Conservation (phyloP, 2,888 invertebrate species). For the Eristalinus aeneus region DNA sequence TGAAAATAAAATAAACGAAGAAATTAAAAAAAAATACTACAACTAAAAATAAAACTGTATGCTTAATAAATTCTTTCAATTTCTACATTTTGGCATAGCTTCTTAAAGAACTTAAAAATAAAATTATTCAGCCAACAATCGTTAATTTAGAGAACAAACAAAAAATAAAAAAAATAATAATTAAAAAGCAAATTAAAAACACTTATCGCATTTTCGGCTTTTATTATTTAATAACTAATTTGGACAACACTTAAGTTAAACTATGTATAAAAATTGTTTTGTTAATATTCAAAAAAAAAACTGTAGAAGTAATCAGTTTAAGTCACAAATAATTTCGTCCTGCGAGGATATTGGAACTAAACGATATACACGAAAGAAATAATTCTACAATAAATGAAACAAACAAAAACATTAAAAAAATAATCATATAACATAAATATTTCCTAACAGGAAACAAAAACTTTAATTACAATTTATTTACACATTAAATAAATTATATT, state of each 20-base stretch:
- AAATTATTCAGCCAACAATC: constrained; percentile 8
- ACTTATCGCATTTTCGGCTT: background rate
- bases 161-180: background rate
- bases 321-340: constrained; percentile 28
- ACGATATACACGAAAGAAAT: constrained; percentile 7
- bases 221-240: constrained; percentile 4
- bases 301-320: background rate
- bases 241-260: constrained; percentile 44
- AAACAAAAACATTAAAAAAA: constrained; percentile 16
- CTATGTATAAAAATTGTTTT: constrained; percentile 25
- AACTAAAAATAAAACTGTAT: constrained; percentile 20
- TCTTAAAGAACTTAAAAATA: constrained; percentile 43
- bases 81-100: constrained; percentile 60
- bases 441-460: constrained; percentile 41
- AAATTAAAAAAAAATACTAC: constrained; percentile 46
- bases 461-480: constrained; percentile 53
- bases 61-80: constrained; percentile 44
- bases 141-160: background rate
- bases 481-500: constrained; percentile 61
- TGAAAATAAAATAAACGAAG: constrained; percentile 23
- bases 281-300: constrained; percentile 61
- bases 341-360: constrained; percentile 54
- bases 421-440: background rate
- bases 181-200: constrained; percentile 17
- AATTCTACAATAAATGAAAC: constrained; percentile 11